These are phyloP conservation scores for Drosophila limbata DNA, from an alignment of 2,888 invertebrate genomes.

Conservation along the genomic window DNA sequence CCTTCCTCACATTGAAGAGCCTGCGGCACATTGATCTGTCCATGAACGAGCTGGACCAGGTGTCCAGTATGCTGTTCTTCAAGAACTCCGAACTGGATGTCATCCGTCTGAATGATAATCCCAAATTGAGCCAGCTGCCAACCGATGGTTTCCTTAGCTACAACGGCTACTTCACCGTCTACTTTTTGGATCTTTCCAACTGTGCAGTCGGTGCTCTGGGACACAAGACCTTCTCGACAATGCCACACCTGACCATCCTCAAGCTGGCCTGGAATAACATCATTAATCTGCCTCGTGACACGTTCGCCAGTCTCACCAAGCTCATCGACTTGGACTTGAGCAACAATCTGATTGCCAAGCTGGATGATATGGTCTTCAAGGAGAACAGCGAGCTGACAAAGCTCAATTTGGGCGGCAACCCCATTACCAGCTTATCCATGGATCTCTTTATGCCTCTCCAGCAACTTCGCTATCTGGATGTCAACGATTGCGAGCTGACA, in stretches of 20 bases:
- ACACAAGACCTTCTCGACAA: conserved; percentile 89
- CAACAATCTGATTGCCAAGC: conserved; percentile 88
- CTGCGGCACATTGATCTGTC: conserved; percentile 91
- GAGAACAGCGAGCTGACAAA: conserved; percentile 88
- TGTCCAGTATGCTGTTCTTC: conserved; percentile 89
- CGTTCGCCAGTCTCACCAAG: conserved; percentile 87
- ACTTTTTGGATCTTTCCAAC: conserved; percentile 90
- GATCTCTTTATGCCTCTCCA: conserved; percentile 89
- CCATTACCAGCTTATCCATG: conserved; percentile 88
- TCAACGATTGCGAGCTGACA: conserved; percentile 89
- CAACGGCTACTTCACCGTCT: conserved; percentile 88
- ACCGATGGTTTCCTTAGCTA: conserved; percentile 88
- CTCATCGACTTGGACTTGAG: conserved; percentile 90
- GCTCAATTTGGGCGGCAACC: conserved; percentile 91
- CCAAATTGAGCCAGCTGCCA: conserved; percentile 89
- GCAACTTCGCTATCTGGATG: conserved; percentile 88
- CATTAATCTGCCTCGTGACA: conserved; percentile 86
- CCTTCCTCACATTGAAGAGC: conserved; percentile 89
- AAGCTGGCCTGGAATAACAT: conserved; percentile 90
- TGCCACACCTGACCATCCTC: conserved; percentile 89
- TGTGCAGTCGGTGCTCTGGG: conserved; percentile 89
- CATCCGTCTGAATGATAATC: conserved; percentile 90
- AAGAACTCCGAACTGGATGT: conserved; percentile 90
- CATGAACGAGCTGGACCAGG: conserved; percentile 89
- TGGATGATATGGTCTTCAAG: conserved; percentile 88